phyloP scores from a whole-genome alignment of 2,888 invertebrate species.

The Cheiracanthium punctorium region DNA sequence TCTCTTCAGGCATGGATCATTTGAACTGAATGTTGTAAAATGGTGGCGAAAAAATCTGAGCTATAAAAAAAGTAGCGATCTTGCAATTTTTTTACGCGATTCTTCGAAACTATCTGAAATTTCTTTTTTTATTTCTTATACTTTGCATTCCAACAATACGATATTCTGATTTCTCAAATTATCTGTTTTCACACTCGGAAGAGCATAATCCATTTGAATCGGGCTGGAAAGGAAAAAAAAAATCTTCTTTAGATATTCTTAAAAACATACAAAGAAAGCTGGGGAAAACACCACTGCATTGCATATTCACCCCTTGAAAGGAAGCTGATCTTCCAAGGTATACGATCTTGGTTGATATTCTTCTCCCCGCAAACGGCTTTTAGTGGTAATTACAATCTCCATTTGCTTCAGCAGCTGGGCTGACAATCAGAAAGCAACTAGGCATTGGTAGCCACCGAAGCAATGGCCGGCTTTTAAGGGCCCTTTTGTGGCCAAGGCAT shows the following conservation, averaged over 20 bases:
- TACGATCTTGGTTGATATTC: slow-evolving; percentile 47
- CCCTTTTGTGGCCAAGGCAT: slow-evolving; percentile 50
- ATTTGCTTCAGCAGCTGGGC: slow-evolving; percentile 54
- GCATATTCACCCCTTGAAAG: slow-evolving; percentile 41
- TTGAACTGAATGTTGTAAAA: slow-evolving; percentile 29
- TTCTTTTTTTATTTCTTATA: slow-evolving; percentile 9
- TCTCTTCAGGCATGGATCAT: slow-evolving; percentile 39
- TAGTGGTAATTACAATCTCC: slow-evolving; percentile 67
- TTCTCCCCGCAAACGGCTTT: slow-evolving; percentile 41
- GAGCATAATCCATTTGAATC: not conserved
- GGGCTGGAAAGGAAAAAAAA: slow-evolving; percentile 11
- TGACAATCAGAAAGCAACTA: slow-evolving; percentile 41
- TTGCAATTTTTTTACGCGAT: too few relatives aligned
- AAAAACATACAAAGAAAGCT: slow-evolving; percentile 21
- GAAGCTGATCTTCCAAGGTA: slow-evolving; percentile 48
- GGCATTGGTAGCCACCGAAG: slow-evolving; percentile 22
- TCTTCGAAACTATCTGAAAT: slow-evolving; percentile 18
- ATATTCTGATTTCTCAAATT: slow-evolving; percentile 51
- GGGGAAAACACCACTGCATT: slow-evolving; percentile 48
- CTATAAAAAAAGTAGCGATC: too few relatives aligned
- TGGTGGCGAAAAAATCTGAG: slow-evolving; percentile 12
- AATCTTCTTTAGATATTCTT: not conserved
- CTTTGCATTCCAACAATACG: slow-evolving; percentile 27
- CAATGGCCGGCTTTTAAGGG: slow-evolving; percentile 52
- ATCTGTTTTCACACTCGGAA: slow-evolving; percentile 50